These are phyloP conservation scores for Galaxias olidus DNA, from an alignment of 2,797 vertebrate species.

Conservation along the genomic window DNA sequence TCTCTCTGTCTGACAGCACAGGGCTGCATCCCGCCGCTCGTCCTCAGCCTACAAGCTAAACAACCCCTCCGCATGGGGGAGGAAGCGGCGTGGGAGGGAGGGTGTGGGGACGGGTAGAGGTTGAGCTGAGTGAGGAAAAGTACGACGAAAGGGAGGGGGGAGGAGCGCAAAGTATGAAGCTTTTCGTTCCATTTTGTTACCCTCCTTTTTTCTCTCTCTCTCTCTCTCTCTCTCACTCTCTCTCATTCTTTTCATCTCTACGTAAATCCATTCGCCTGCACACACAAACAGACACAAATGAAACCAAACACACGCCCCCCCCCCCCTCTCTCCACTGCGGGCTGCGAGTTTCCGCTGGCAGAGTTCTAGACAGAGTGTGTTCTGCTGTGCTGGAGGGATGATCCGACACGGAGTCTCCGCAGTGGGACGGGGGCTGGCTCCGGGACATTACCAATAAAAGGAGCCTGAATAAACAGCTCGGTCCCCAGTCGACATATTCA, in stretches of 20 bases:
- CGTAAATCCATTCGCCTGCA: no score
- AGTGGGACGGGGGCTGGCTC: slow-evolving; percentile 41
- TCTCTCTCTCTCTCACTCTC: slow-evolving; percentile 9
- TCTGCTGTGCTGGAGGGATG: slow-evolving; percentile 31
- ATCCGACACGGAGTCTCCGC: slow-evolving; percentile 45
- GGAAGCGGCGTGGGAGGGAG: background rate
- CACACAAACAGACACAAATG: slow-evolving; percentile 16
- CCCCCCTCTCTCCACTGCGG: background rate
- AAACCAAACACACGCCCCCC: slow-evolving; percentile 5
- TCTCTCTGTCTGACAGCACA: slow-evolving; percentile 52
- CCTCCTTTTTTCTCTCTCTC: slow-evolving; percentile 21
- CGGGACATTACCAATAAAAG: slow-evolving; percentile 51
- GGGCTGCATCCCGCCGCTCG: slow-evolving; percentile 43
- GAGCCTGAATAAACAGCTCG: slow-evolving; percentile 53
- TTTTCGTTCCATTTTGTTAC: slow-evolving; percentile 5
- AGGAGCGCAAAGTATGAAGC: background rate
- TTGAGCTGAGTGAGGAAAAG: slow-evolving; percentile 19
- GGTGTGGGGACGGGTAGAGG: slow-evolving; percentile 27
- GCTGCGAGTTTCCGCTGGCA: slow-evolving; percentile 40
- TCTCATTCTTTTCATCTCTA: slow-evolving; percentile 18
- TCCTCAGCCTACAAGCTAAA: slow-evolving; percentile 23
- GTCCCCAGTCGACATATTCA: slow-evolving; percentile 40
- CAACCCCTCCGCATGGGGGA: slow-evolving; percentile 15
- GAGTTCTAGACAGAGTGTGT: slow-evolving; percentile 22
- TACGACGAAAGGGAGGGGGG: background rate